These are phyloP conservation scores for Serilophus lunatus DNA, from an alignment of 2,113 vertebrate species.

Conservation along the genomic window DNA sequence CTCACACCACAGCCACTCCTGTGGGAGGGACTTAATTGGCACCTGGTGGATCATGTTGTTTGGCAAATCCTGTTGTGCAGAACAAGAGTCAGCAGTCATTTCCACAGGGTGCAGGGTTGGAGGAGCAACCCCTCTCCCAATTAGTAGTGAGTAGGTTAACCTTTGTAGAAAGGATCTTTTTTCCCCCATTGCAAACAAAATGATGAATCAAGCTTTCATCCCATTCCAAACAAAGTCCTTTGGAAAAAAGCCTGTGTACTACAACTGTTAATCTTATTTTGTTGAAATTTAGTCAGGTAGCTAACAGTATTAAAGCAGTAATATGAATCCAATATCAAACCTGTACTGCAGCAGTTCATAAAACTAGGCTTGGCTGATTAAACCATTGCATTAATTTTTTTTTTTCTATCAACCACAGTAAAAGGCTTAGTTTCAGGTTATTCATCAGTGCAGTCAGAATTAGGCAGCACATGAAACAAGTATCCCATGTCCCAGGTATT, in stretches of 20 bases:
- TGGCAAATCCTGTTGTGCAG: constrained; percentile 86
- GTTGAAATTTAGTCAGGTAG: not conserved
- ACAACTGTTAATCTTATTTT: not conserved
- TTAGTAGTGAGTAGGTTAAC: not conserved
- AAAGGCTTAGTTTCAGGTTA: not conserved
- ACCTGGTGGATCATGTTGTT: constrained; percentile 99
- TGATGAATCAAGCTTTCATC: not conserved
- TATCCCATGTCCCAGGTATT: not conserved
- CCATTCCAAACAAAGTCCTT: not conserved
- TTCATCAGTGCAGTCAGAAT: not conserved
- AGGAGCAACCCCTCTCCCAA: not conserved
- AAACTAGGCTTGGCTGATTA: not conserved
- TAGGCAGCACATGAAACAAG: not conserved
- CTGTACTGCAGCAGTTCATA: not conserved
- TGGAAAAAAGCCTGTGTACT: not conserved
- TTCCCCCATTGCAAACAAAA: not conserved
- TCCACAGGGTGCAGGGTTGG: not conserved
- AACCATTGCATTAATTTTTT: not conserved
- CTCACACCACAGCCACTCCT: constrained; percentile 99
- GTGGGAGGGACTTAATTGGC: constrained; percentile 96
- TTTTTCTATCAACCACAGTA: not conserved
- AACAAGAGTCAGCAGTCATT: not conserved
- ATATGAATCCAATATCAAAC: not conserved
- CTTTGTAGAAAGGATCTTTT: not conserved
- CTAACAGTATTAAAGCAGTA: not conserved